Evolutionary conservation across 2,113 vertebrate genomes (phyloP).

Genomic region (Ameiurus melas): DNA sequence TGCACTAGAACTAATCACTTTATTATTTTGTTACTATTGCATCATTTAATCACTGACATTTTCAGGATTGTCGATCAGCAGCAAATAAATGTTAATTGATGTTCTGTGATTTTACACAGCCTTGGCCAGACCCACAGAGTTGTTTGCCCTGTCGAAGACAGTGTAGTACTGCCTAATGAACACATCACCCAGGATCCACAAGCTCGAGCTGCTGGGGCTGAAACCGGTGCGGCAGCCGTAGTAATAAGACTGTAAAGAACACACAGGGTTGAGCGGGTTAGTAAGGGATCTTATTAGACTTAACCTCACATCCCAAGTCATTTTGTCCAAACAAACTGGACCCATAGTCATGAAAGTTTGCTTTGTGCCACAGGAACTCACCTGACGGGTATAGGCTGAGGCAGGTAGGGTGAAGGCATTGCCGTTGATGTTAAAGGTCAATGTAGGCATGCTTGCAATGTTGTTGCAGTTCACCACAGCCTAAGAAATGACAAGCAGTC

Average conservation of each 20-base stretch:
- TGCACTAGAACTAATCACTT: slow-evolving; percentile 2
- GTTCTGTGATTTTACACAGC: slow-evolving; percentile 45
- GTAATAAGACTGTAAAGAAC: slow-evolving; percentile 46
- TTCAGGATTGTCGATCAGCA: not conserved
- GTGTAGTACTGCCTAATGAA: slow-evolving; percentile 68
- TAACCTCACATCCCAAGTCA: not conserved
- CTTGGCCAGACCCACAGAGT: slow-evolving; percentile 63
- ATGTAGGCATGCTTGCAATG: slow-evolving; percentile 55
- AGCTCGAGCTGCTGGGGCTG: slow-evolving; percentile 19
- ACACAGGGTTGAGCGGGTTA: not conserved
- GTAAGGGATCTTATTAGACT: not conserved
- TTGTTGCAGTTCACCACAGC: slow-evolving; percentile 56
- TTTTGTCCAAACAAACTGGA: not conserved
- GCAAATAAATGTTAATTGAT: too few species aligned
- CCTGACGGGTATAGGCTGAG: slow-evolving; percentile 57
- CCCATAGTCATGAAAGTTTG: not conserved
- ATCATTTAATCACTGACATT: not conserved
- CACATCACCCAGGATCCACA: slow-evolving; percentile 67
- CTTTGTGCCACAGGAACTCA: slow-evolving; percentile 36
- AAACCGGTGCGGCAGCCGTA: slow-evolving; percentile 60
- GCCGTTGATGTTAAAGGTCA: slow-evolving; percentile 61
- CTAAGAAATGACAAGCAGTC: slow-evolving; percentile 36
- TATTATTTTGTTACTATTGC: not conserved
- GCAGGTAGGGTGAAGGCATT: slow-evolving; percentile 57
- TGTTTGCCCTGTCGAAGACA: slow-evolving; percentile 62